Conservation (phyloP, 1,140 invertebrate species). For the Cydia strobilella region DNA sequence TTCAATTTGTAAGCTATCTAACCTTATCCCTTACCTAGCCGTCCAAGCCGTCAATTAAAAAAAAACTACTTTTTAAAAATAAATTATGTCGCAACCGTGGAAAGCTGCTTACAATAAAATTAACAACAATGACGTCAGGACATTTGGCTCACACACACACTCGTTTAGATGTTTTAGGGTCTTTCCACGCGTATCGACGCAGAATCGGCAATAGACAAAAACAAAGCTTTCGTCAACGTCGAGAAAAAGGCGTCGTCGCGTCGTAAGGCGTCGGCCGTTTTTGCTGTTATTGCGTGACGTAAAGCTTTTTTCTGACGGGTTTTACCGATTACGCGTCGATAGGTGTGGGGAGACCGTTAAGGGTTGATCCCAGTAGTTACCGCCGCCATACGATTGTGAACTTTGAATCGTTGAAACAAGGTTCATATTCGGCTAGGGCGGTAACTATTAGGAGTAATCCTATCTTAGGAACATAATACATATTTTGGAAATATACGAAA, state of each 20-base stretch:
- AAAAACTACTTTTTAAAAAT: conserved; percentile 38
- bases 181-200: not conserved
- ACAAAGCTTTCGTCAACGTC: too few species aligned
- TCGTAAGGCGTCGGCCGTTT: too few species aligned
- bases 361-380: not conserved
- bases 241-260: too few species aligned
- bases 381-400: not conserved
- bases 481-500: conserved; percentile 19
- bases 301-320: too few species aligned
- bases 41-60: conserved; percentile 41
- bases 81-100: conserved; percentile 51
- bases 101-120: conserved; percentile 70
- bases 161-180: conserved; percentile 14
- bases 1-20: conserved; percentile 45
- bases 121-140: conserved; percentile 66
- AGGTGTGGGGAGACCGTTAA: too few species aligned
- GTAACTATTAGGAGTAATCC: conserved; percentile 11
- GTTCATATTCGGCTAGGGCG: not conserved
- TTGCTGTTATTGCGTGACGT: too few species aligned
- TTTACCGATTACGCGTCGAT: too few species aligned
- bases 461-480: conserved; percentile 39
- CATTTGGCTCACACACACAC: conserved; percentile 35
- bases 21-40: conserved; percentile 38
- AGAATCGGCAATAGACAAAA: not conserved
- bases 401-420: not conserved